Conservation (phyloP, 2,888 invertebrate species). For the Tachystola acroxantha region DNA sequence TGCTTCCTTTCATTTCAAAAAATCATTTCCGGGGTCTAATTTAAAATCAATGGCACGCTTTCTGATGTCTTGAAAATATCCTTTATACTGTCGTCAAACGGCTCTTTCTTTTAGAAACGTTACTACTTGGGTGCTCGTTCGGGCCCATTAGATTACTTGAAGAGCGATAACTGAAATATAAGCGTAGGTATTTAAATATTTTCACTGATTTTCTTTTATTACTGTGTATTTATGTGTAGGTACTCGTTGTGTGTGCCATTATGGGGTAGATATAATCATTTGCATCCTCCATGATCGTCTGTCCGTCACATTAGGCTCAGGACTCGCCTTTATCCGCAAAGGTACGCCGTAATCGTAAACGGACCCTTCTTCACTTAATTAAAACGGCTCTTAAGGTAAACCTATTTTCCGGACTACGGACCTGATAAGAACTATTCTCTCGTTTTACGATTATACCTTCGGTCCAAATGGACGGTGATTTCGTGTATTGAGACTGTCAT, state of each 20-base stretch:
- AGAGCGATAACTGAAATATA: too few relatives aligned
- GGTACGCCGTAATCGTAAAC: slow-evolving; percentile 31
- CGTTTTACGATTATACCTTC: slow-evolving; percentile 26
- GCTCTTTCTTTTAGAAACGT: too few relatives aligned
- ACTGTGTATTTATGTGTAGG: slow-evolving; percentile 8
- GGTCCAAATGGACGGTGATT: slow-evolving; percentile 14
- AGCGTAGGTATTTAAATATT: too few relatives aligned
- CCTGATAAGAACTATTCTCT: slow-evolving; percentile 29
- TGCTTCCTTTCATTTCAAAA: not conserved
- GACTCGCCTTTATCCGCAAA: slow-evolving; percentile 20
- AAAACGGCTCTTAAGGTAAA: slow-evolving; percentile 49
- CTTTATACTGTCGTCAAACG: too few relatives aligned
- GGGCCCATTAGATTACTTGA: too few relatives aligned
- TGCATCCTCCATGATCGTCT: slow-evolving; percentile 7
- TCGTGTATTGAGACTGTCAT: slow-evolving; percentile 14
- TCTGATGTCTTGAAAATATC: not conserved
- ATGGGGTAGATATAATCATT: slow-evolving; percentile 9
- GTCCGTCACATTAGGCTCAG: slow-evolving; percentile 3
- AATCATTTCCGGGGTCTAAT: slow-evolving; percentile 3
- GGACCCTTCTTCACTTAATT: slow-evolving; percentile 47
- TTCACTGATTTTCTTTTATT: too few relatives aligned
- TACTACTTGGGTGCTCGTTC: too few relatives aligned
- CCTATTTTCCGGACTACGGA: slow-evolving; percentile 32
- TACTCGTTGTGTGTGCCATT: slow-evolving; percentile 1
- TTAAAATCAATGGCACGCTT: not conserved